Evolutionary conservation across 2,888 invertebrate species (phyloP).

Genomic region (Lepidochitona cinerea): DNA sequence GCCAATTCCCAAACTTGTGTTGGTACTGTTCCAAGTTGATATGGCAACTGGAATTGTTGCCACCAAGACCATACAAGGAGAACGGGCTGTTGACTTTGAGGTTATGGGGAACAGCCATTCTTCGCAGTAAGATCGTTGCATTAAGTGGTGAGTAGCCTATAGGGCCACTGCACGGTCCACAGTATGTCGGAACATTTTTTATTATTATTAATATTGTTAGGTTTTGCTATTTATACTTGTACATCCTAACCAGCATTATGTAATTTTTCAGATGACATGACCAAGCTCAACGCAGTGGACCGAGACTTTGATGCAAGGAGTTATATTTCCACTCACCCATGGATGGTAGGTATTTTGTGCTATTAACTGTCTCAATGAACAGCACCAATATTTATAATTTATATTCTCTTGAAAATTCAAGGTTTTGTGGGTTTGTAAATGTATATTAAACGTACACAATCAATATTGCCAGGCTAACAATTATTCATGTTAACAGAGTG

Average conservation of each 20-base stretch:
- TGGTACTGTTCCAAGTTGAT: too few relatives aligned
- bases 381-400: background rate
- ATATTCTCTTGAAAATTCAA: background rate
- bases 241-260: too few relatives aligned
- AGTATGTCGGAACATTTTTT: too few relatives aligned
- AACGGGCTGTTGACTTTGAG: background rate
- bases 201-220: too few relatives aligned
- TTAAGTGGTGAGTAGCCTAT: background rate
- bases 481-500: background rate
- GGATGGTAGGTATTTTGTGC: background rate
- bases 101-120: background rate
- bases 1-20: background rate
- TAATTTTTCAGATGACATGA: background rate
- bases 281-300: background rate
- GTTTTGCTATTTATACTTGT: too few relatives aligned
- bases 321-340: background rate
- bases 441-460: background rate
- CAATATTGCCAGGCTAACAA: background rate
- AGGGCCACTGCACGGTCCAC: too few relatives aligned
- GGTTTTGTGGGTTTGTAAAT: background rate
- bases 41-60: background rate
- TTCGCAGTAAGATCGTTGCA: background rate
- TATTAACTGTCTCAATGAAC: background rate
- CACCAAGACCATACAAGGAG: background rate
- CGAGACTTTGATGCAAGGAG: background rate